Base-by-base conservation (phyloP, 2,797 vertebrate species). In the Botia kubotai region DNA sequence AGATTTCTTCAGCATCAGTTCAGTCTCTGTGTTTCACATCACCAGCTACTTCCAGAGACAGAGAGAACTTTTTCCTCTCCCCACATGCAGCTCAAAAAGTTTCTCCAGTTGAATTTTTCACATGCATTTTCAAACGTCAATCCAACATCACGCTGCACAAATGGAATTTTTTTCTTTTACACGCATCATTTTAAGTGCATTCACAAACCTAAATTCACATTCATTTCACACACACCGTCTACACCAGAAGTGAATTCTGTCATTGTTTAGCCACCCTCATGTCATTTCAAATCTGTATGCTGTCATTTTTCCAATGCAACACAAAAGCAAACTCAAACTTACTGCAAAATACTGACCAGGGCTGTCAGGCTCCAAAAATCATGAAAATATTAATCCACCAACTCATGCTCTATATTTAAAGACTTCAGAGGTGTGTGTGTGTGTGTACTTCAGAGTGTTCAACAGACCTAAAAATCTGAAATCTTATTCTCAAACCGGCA, bases 11-110 rank as follows among this genome's bases (percentile, higher is more conserved):
- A 16, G 7, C 19, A 23, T 50, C 62, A 85, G 43, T 67, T 81
- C 70, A 73, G 43, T 65, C 7, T 84, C 33, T 57, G 46, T 57
- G 39, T 66, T 69, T 55, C 3, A 55, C 65, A 62, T 60, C 69
- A 48, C 6, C 50, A n/a, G 4, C 3, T 66, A 17, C 39, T 39
- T 72, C 50, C 50, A 33, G 43, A 39, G 39, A 39, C 48, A 26
- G n/a, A n/a, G 65, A 39, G 39, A 39, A 39, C 39, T 53, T 79
- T n/a, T 16, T 2, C 26, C 33, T 53, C 50, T 33, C 14, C 8
- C 33, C 23, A n/a, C 14, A 39, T 17, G 3, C 0, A 60, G 46
- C 52, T 36, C 7, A 39, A 33, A 75, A 50, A 66, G 16, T 21
- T 53, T 60, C 36, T 60, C 29, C 39, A 6, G n/a, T 12, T 58